Base-by-base conservation (phyloP, 2,797 vertebrate species). In the Novumbra hubbsi region DNA sequence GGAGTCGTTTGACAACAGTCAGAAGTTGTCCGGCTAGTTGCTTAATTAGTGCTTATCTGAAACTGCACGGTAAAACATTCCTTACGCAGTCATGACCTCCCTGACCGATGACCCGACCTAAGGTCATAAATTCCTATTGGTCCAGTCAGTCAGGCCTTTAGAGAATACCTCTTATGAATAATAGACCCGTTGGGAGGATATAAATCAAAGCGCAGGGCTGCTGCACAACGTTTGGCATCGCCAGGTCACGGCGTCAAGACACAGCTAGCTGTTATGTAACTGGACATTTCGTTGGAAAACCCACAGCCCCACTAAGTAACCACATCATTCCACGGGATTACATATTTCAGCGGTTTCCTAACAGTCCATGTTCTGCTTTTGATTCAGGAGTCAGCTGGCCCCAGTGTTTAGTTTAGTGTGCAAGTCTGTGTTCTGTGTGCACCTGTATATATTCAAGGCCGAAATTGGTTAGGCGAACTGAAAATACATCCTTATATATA, bases 161-260 rank as follows among this genome's bases (percentile, higher is more conserved):
- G 76, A 32, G 65, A 14, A 74, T 32, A 67, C 28, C 15, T 38
- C 73, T 71, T 76, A 65, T 27, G 21, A 55, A 65, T 27, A 27
- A 55, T 72, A 6, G 72, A 34, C n/a, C 27, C 21, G 32, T 24
- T 41, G 32, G 45, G 65, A 52, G 66, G 76, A 76, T 19, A 75
- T 75, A 70, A 81, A 80, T 60, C 74, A 65, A 28, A 19, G 32
- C 7, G 81, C 78, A 86, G 85, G 85, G 82, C 77, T 50, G 55
- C 55, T 57, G 55, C 11, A 57, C 24, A 5, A 62, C 65, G 49
- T 32, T 48, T 1, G 70, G 41, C 76, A 81, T 85, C 9, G 60
- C 24, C 19, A 30, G 67, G 67, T 69, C 81, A 80, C 6, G 69
- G 66, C 38, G 75, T 30, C n/a, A 75, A 80, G 73, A 73, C 14